These are phyloP conservation scores for Nineta flava DNA, from an alignment of 2,888 invertebrate species.

Conservation along the genomic window DNA sequence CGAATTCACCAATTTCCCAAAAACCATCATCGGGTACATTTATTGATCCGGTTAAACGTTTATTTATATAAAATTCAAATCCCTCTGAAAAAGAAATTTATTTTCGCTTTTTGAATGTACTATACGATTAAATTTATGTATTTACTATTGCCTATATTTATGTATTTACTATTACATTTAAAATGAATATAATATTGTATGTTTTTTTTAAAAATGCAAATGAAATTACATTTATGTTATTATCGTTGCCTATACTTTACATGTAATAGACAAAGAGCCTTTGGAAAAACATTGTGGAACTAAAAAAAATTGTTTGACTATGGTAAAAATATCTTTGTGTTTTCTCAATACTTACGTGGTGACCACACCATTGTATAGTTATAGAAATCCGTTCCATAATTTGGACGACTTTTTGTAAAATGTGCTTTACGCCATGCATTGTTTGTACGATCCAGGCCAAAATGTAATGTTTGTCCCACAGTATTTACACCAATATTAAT, in stretches of 20 bases:
- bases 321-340: background rate
- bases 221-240: too few species aligned
- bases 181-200: too few species aligned
- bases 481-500: slow-evolving; percentile 14
- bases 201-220: too few species aligned
- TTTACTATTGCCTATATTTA: too few species aligned
- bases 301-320: background rate
- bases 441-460: slow-evolving; percentile 18
- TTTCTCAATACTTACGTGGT: slow-evolving; percentile 6
- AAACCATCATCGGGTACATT: background rate
- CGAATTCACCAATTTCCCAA: slow-evolving; percentile 14
- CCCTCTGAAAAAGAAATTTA: slow-evolving; percentile 6
- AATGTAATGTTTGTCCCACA: slow-evolving; percentile 26
- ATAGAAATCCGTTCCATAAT: slow-evolving; percentile 17
- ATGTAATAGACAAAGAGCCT: too few species aligned
- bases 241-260: too few species aligned
- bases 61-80: slow-evolving; percentile 17
- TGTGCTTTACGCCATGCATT: slow-evolving; percentile 18
- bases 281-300: too few species aligned
- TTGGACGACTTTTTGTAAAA: slow-evolving; percentile 14
- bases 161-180: too few species aligned
- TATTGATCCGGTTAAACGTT: slow-evolving; percentile 12
- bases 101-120: too few species aligned
- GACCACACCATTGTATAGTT: slow-evolving; percentile 18
- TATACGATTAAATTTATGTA: background rate